These are phyloP conservation scores for Drosophila paranaensis DNA, from an alignment of 2,888 invertebrate species.

Conservation along the genomic window DNA sequence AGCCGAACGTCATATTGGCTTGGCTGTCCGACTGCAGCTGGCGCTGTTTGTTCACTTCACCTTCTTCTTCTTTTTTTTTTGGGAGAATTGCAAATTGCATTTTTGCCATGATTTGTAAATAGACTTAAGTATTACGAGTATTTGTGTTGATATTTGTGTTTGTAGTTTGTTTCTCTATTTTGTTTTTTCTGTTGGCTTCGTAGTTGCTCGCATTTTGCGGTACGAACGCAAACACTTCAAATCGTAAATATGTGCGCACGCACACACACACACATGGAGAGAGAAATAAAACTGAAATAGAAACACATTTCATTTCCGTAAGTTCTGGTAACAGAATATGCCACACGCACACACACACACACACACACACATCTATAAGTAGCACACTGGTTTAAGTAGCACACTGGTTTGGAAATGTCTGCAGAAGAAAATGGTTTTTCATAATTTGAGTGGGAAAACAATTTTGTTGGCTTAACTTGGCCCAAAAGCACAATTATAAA, in stretches of 20 bases:
- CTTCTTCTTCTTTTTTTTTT: conserved; percentile 16
- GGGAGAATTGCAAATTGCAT: conserved; percentile 64
- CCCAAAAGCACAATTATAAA: neutral
- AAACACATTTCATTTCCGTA: conserved; percentile 80
- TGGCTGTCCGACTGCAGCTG: conserved; percentile 44
- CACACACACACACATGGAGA: conserved; percentile 33
- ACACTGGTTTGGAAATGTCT: neutral
- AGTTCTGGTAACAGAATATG: conserved; percentile 65
- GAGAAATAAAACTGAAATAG: conserved; percentile 71
- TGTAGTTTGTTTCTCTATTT: conserved; percentile 11
- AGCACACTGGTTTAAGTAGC: conserved; percentile 29
- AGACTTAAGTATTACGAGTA: conserved; percentile 61
- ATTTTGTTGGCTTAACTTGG: neutral
- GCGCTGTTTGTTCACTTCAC: conserved; percentile 48
- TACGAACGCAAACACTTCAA: conserved; percentile 67
- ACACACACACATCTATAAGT: neutral
- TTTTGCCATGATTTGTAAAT: conserved; percentile 75
- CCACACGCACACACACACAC: conserved; percentile 19
- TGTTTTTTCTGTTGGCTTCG: conserved; percentile 17
- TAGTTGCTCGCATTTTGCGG: conserved; percentile 41
- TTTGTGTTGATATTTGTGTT: conserved; percentile 36
- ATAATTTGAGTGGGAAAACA: neutral
- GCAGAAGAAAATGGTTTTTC: neutral
- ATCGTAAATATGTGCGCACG: conserved; percentile 66
- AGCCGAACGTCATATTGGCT: conserved; percentile 61